Evolutionary conservation across 2,113 vertebrate genomes (phyloP), one percentile per base, ranked within the genome.

Genomic region (Phycodurus eques): DNA sequence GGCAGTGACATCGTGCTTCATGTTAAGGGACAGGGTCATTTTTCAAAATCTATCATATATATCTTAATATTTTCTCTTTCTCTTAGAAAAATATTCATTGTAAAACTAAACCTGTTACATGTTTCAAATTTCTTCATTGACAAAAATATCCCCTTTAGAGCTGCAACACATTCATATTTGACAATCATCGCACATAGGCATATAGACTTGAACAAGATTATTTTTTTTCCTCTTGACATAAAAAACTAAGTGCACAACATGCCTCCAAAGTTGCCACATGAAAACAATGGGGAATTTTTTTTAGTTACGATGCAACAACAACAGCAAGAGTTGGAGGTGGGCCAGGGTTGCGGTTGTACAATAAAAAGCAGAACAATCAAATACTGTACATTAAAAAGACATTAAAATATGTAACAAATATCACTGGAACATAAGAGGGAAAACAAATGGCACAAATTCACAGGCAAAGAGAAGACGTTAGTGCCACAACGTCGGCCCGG

Each of bases 81-180:
- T 79, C 88, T 88, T 92, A 93, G 83, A 93, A 93, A 94, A 93
- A 93, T 93, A 93, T 88, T 84, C 56, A 87, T 88, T 89, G 91
- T 83, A 87, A 90, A 92, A 88, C 88, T 88, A 90, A 83, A 86
- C 79, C 78, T 85, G 80, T 77, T 86, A 88, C 73, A 79, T 88
- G 84, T 83, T 81, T 79, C 83, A 78, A 81, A 84, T 75, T 81
- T 92, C 84, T 92, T 93, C 89, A 89, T 89, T 91, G 88, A 93
- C 88, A 92, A 92, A 92, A 93, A 92, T 90, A 93, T 88, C 85
- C 86, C 84, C 88, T 91, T 88, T 90, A 81, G 70, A 88, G 90
- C 80, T 92, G 82, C 80, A 90, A 66, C 84, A 93, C 92, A 94
- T 93, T 93, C 90, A 91, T 88, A 91, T 80, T 87, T 87, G 89